Evolutionary conservation across 2,113 vertebrate species (phyloP), one percentile per base, ranked within the genome.

Genomic region (Hirundichthys speculiger): DNA sequence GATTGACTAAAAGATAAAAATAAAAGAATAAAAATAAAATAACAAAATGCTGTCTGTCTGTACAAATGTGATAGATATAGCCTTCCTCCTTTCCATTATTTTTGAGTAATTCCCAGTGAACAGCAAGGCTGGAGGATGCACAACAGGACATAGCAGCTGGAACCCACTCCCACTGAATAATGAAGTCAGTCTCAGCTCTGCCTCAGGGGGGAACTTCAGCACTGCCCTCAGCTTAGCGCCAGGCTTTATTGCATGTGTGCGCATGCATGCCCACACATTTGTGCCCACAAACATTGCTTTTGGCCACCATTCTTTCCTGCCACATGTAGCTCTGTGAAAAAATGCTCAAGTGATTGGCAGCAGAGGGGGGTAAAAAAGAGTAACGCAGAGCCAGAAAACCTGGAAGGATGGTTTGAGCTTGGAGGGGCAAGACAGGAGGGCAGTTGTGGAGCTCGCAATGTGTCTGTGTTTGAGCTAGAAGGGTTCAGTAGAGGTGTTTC

Each of bases 171-270:
- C 42, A 38, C 77, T 84, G 78, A 85, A 85, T 88, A 85, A 89
- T 81, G 77, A 84, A 81, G 71, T 73, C 77, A 67, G 82, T 90
- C 85, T 87, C 76, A 68, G 78, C 72, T 72, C 58, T 54, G 58
- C 74, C 76, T 80, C 64, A 8, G 70, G 58, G 65, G 73, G 66
- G 49, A 47, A 53, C 60, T 59, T 80, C 21, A 64, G 66, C 76
- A 68, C 69, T 59, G 19, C 72, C 84, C 70, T 69, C 69, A 75
- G 76, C 75, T 84, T 68, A 73, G 68, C 61, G 55, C 63, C 39
- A 49, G 64, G 75, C 79, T 87, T 86, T 86, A 80, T 76, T 70
- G 69, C 53, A 50, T 73, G 1, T 25, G 52, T 22, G 42, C 58
- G 54, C 21, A 18, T 34, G 24, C 74, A 14, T 16, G 2, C 47